These are phyloP conservation scores for Dicerorhinus sumatrensis DNA, from an alignment of 2,113 vertebrate species.

Conservation along the genomic window DNA sequence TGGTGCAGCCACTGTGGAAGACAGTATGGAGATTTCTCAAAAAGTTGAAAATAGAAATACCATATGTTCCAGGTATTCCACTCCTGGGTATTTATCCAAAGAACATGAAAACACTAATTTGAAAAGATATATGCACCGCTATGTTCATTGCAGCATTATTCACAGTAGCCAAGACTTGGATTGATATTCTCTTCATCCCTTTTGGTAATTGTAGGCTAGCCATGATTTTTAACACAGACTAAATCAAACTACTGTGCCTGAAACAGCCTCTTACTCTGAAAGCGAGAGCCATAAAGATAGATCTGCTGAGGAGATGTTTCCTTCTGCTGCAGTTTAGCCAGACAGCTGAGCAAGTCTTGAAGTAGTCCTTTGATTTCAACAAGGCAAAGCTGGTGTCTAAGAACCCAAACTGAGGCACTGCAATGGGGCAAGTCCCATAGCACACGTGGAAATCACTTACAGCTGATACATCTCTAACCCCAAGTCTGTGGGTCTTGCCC, in stretches of 20 bases:
- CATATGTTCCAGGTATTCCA: too few relatives aligned
- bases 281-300: slow-evolving; percentile 13
- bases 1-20: too few relatives aligned
- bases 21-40: too few relatives aligned
- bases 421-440: too few relatives aligned
- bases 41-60: too few relatives aligned
- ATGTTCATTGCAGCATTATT: too few relatives aligned
- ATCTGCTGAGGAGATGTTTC: slow-evolving; percentile 6
- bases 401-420: background rate
- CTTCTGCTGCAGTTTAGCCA: background rate
- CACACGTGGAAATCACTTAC: background rate
- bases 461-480: background rate
- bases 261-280: slow-evolving; percentile 8
- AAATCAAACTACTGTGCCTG: background rate
- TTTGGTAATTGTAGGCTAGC: background rate
- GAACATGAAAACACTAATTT: too few relatives aligned
- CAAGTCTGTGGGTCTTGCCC: too few relatives aligned
- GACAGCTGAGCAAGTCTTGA: background rate
- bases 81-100: too few relatives aligned
- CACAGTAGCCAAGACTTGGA: too few relatives aligned
- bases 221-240: slow-evolving; percentile 30
- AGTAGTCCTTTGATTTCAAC: slow-evolving; percentile 20
- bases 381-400: background rate
- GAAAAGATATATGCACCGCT: too few relatives aligned
- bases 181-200: background rate